Evolutionary conservation across 2,797 vertebrate species (phyloP), one percentile per base, ranked within the genome.

Genomic region (Antrozous pallidus): DNA sequence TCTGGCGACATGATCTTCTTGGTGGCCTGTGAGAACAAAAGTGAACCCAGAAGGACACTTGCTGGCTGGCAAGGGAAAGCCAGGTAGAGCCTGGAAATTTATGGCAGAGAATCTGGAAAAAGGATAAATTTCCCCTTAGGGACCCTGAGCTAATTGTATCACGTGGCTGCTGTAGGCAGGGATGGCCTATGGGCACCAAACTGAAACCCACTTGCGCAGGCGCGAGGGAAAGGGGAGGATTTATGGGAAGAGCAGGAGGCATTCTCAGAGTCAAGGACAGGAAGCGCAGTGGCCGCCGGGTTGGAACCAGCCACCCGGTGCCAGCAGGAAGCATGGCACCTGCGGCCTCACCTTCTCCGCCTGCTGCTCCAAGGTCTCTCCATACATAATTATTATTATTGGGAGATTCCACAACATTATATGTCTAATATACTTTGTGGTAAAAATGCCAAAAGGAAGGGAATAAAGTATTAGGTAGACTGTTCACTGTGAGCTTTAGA

Each of bases 71-170:
- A 65, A n/a, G 89, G 91, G 74, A 58, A 94, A 95, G 92, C 88
- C 92, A 94, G 92, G 95, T 96, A 82, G 85, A 96, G 91, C 70
- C 24, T 73, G n/a, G 42, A 95, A 88, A 94, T 92, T 95, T 92
- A 94, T 87, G 86, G 91, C 79, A 65, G 70, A 88, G 73, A n/a
- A n/a, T 90, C 95, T 96, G 61, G 83, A 92, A 88, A 93, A 82
- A 94, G 70, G 88, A 94, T 88, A 69, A 92, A 95, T 42, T 80
- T 89, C 74, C 91, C 92, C 91, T 13, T 14, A 6, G 90, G 96
- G 88, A 91, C 54, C 67, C 94, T 94, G 94, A 97, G 92, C 90
- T 96, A 93, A 96, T 91, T 79, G 85, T 93, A 12, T 78, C 95
- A 95, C 65, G 11, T 92, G 94, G 70, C 67, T 1, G 40, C 74